Evolutionary conservation across 2,888 invertebrate species (phyloP).

Genomic region (Acanthosepion esculentum): DNA sequence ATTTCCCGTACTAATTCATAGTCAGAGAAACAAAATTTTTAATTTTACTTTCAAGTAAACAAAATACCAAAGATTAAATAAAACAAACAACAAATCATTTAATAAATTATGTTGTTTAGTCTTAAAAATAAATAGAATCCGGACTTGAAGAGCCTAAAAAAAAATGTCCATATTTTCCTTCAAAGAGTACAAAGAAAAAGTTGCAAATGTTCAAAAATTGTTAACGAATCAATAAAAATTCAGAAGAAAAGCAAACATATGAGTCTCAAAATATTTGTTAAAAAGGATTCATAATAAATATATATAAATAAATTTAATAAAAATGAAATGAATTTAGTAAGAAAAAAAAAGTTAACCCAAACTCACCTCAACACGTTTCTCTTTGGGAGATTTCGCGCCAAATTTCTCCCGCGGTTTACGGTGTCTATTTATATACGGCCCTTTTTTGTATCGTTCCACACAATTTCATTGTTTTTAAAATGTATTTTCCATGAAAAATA

Average conservation of each 20-base stretch:
- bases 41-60: too few relatives aligned
- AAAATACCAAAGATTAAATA: too few relatives aligned
- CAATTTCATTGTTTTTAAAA: not conserved
- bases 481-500: too few relatives aligned
- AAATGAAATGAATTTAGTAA: not conserved
- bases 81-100: too few relatives aligned
- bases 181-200: not conserved
- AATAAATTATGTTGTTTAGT: too few relatives aligned
- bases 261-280: not conserved
- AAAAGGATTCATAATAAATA: not conserved
- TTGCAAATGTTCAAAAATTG: not conserved
- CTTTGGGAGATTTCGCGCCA: not conserved
- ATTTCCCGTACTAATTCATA: too few relatives aligned
- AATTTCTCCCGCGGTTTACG: conserved; percentile 1
- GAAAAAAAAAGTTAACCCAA: not conserved
- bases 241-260: not conserved
- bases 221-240: not conserved
- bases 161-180: not conserved
- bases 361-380: not conserved
- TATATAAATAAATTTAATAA: not conserved
- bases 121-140: too few relatives aligned
- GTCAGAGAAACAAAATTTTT: too few relatives aligned
- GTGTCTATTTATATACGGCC: not conserved
- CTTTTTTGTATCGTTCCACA: not conserved
- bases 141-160: too few relatives aligned